Evolutionary conservation across 2,113 vertebrate genomes (phyloP), one percentile per base, ranked within the genome.

Genomic region (Bagarius yarrelli): DNA sequence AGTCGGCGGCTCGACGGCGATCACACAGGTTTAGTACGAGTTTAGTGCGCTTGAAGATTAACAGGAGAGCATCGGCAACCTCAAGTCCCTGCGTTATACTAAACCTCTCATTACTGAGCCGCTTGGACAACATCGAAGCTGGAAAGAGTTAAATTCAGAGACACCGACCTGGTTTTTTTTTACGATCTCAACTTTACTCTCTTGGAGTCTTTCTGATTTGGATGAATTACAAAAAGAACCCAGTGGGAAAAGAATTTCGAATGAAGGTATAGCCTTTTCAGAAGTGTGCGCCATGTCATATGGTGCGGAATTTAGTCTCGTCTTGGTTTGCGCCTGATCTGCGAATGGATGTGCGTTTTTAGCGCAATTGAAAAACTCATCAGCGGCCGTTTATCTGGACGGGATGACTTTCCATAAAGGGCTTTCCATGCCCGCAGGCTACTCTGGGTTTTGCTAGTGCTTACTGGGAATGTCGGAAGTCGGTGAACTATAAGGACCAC

Each of bases 21-120:
- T 88, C 89, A 87, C 90, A 89, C 85, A 85, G 84, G 82, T 87
- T 86, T n/a, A 85, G 1, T 88, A 79, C 72, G 88, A 83, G 85
- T 89, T 89, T 88, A n/a, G n/a, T n/a, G 85, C 74, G 79, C 75
- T 73, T 64, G 70, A 84, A 79, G 78, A 79, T 57, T 79, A 60
- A 34, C 80, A 69, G 77, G 61, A 71, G 78, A 81, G 81, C 56
- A 32, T 56, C 81, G 64, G 79, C 32, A 79, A 70, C 73, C n/a
- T 73, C 83, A 56, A 32, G 71, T 80, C 34, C 40, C 21, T 74
- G 74, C 69, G n/a, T 77, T 53, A 40, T 14, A 84, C 67, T 15
- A 52, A 73, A 40, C 16, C 52, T 57, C 32, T 79, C 57, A 30
- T 78, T 52, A 23, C 60, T 11, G 47, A 76, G 69, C 55, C 44